Evolutionary conservation across 2,113 vertebrate species (phyloP).

Genomic region (Cryptomyrus ogoouensis): DNA sequence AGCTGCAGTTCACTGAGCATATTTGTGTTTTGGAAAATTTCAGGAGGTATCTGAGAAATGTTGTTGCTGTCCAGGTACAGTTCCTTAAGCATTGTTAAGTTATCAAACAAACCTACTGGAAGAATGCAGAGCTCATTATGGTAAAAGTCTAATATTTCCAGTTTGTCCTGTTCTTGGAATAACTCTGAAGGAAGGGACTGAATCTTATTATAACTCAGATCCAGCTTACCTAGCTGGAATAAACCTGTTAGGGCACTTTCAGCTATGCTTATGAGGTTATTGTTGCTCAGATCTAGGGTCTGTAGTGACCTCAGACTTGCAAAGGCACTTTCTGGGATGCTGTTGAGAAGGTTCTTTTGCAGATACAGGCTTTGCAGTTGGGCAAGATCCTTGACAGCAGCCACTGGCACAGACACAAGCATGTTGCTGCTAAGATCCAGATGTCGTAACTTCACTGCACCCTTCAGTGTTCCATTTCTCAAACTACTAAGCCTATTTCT

Average conservation of each 20-base stretch:
- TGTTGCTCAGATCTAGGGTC: slow-evolving; percentile 45
- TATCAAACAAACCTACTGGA: slow-evolving; percentile 33
- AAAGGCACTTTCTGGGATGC: slow-evolving; percentile 34
- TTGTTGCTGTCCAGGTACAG: slow-evolving; percentile 49
- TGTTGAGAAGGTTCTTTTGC: slow-evolving; percentile 45
- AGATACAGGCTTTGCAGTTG: slow-evolving; percentile 44
- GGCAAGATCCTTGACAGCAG: slow-evolving; percentile 34
- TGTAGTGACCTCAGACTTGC: slow-evolving; percentile 25
- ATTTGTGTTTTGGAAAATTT: slow-evolving; percentile 34
- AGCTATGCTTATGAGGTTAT: slow-evolving; percentile 36
- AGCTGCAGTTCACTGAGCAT: slow-evolving; percentile 43
- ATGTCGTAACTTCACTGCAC: slow-evolving; percentile 31
- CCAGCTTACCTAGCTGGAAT: slow-evolving; percentile 33
- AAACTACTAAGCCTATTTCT: slow-evolving; percentile 39
- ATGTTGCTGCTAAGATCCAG: slow-evolving; percentile 48
- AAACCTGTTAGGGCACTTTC: slow-evolving; percentile 41
- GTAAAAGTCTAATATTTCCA: slow-evolving; percentile 47
- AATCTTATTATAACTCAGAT: slow-evolving; percentile 48
- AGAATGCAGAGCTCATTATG: slow-evolving; percentile 42
- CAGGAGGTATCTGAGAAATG: slow-evolving; percentile 29
- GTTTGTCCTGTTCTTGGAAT: slow-evolving; percentile 36
- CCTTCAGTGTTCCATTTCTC: slow-evolving; percentile 31
- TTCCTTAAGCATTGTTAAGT: slow-evolving; percentile 35
- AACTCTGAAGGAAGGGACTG: slow-evolving; percentile 30
- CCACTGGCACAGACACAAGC: slow-evolving; percentile 28